These are phyloP conservation scores for Polydrusus cervinus DNA, from an alignment of 2,888 invertebrate species.

Conservation along the genomic window DNA sequence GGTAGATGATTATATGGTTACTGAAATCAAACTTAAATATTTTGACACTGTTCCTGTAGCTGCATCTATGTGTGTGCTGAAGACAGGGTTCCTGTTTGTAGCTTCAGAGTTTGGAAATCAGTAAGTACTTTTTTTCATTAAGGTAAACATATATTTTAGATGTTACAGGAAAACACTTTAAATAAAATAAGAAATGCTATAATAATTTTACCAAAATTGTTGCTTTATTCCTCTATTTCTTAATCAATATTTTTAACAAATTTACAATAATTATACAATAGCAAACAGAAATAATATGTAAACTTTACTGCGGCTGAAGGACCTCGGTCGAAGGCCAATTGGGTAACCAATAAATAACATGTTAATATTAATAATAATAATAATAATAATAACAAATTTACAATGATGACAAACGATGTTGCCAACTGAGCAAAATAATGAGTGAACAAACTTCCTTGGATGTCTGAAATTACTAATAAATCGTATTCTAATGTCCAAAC, in stretches of 20 bases:
- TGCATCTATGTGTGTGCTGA: slow-evolving; percentile 96
- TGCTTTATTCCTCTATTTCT: too few relatives aligned
- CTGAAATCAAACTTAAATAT: slow-evolving; percentile 98
- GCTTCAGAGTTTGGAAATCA: slow-evolving; percentile 99
- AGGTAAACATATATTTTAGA: not conserved
- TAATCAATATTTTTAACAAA: not conserved
- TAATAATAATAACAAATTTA: not conserved
- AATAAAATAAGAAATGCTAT: too few relatives aligned
- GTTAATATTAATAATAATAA: too few relatives aligned
- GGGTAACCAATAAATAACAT: too few relatives aligned
- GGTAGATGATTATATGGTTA: slow-evolving; percentile 98
- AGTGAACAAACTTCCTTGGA: slow-evolving; percentile 53
- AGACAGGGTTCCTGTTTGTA: slow-evolving; percentile 98
- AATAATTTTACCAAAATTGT: too few relatives aligned
- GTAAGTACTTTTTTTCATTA: slow-evolving; percentile 78
- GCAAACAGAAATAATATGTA: too few relatives aligned
- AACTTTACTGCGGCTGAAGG: too few relatives aligned
- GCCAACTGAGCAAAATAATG: slow-evolving; percentile 49
- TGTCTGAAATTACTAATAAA: slow-evolving; percentile 46
- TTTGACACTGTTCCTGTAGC: slow-evolving; percentile 99
- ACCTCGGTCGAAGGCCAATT: too few relatives aligned
- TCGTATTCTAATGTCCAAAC: not conserved
- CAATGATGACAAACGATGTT: slow-evolving; percentile 53
- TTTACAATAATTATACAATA: slow-evolving; percentile 40
- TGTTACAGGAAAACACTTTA: too few relatives aligned